Conservation (phyloP, 2,113 vertebrate species). For the Saguinus midas region DNA sequence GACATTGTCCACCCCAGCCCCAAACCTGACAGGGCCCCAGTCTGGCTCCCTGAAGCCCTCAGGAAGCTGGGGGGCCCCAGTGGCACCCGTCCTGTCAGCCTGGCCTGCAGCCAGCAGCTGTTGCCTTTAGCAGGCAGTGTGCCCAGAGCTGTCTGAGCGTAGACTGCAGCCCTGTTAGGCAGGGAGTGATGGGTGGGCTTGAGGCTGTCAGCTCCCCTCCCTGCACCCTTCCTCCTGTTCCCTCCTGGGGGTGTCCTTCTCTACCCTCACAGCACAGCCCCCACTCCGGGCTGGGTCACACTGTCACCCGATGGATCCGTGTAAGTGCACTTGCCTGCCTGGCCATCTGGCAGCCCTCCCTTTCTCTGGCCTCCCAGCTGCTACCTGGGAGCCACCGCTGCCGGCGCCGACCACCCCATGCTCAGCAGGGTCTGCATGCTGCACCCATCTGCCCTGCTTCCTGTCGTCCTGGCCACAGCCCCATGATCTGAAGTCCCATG, state of each 20-base stretch:
- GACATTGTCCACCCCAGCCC: neutral
- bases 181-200: neutral
- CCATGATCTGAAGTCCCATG: neutral
- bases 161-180: neutral
- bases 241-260: neutral
- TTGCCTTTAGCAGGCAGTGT: no score
- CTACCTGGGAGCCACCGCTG: neutral
- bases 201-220: neutral
- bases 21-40: neutral
- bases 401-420: fast-evolving
- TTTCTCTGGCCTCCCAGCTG: neutral
- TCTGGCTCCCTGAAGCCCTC: neutral
- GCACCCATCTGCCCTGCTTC: neutral
- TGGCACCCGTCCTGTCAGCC: neutral
- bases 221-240: neutral
- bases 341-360: neutral
- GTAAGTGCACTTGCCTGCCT: neutral
- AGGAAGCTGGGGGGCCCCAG: neutral
- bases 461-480: neutral
- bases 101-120: neutral
- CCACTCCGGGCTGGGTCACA: fast-evolving
- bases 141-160: neutral
- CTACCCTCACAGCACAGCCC: neutral
- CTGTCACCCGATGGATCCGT: neutral
- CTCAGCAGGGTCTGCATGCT: fast-evolving